A percentile compares a stretch with the other conserved stretches of the same genome.
Conservation (phyloP, 92 coral and sea anemone genomes). For the Palythoa grandis region DNA sequence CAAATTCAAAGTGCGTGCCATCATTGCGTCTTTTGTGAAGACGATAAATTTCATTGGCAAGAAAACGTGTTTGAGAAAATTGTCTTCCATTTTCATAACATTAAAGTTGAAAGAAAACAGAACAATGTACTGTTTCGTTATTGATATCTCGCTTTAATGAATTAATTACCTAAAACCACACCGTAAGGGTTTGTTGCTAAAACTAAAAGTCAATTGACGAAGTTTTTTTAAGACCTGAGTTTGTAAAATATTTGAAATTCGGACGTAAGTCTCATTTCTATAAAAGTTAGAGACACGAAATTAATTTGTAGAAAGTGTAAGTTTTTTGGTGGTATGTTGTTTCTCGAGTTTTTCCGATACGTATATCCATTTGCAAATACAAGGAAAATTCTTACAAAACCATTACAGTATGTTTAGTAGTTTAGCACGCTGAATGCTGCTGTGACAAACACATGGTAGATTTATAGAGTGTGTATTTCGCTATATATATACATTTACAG, state of each 20-base stretch:
- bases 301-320: neutral
- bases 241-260: neutral
- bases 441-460: neutral
- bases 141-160: neutral
- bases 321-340: neutral
- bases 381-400: neutral
- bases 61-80: neutral
- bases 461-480: neutral
- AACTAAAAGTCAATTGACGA: neutral
- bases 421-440: constrained; percentile 16
- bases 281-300: neutral
- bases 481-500: neutral
- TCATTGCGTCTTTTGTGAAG: constrained; percentile 1
- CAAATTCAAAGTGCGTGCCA: neutral
- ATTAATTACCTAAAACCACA: neutral
- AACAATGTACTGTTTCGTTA: neutral
- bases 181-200: neutral
- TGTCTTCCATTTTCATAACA: neutral
- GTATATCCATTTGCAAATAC: neutral
- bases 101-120: neutral
- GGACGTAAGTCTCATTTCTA: neutral
- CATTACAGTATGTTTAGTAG: neutral
- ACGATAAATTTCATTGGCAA: neutral
- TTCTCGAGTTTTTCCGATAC: neutral
- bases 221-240: neutral